A percentile compares a stretch with the other conserved stretches of the same genome.
phyloP scores from a whole-genome alignment of 2,113 vertebrate genomes.

The Actenoides hombroni region DNA sequence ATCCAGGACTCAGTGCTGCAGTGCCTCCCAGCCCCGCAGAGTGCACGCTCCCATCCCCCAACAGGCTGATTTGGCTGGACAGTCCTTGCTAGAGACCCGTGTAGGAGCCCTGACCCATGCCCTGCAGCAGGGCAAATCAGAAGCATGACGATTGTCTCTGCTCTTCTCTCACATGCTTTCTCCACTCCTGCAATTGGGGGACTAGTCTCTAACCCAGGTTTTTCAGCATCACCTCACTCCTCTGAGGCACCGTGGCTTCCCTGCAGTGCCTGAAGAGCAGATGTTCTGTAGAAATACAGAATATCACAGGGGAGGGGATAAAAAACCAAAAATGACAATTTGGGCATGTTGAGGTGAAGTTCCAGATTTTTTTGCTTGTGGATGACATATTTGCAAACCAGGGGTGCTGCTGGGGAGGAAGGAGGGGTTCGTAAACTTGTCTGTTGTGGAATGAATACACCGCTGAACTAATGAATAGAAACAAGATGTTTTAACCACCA shows the following conservation, averaged over 20 bases:
- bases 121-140: rapidly evolving
- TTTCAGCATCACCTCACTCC: background rate
- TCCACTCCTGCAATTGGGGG: rapidly evolving
- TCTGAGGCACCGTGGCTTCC: background rate
- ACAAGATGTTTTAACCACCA: slow-evolving; percentile 67
- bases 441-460: slow-evolving; percentile 60
- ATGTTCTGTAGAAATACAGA: background rate
- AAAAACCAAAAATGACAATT: background rate
- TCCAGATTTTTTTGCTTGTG: background rate
- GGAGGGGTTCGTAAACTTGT: background rate
- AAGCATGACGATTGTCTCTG: rapidly evolving
- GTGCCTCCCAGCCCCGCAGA: background rate
- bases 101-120: rapidly evolving
- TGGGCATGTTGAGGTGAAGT: background rate
- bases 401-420: slow-evolving; percentile 8
- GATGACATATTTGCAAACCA: slow-evolving; percentile 1
- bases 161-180: background rate
- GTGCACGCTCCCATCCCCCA: rapidly evolving
- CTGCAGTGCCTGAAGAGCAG: background rate
- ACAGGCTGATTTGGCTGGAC: background rate
- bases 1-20: rapidly evolving
- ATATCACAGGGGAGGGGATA: rapidly evolving
- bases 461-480: slow-evolving; percentile 62
- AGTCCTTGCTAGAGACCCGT: background rate
- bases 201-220: background rate